These are phyloP conservation scores for Artibeus jamaicensis DNA, from an alignment of 2,797 vertebrate species.

Conservation along the genomic window DNA sequence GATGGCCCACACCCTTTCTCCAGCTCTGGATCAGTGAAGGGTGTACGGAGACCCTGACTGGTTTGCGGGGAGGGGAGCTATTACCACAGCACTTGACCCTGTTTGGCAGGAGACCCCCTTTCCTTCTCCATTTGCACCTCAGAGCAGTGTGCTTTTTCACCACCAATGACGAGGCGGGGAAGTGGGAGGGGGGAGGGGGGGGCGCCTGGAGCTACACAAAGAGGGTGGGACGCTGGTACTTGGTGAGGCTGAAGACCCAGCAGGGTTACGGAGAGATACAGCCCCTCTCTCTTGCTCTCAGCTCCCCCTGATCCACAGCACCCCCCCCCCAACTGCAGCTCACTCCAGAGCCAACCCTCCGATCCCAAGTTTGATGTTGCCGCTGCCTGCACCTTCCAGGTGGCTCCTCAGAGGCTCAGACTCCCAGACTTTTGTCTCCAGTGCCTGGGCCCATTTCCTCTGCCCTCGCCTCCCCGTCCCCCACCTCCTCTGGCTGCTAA, in stretches of 20 bases:
- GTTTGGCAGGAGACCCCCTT: neutral
- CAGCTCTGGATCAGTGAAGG: neutral
- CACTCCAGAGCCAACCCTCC: conserved; percentile 48
- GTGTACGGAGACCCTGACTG: neutral
- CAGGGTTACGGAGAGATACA: neutral
- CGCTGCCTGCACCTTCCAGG: conserved; percentile 76
- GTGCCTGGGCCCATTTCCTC: conserved; percentile 69
- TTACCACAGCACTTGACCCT: neutral
- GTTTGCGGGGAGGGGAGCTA: neutral
- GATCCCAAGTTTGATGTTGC: conserved; percentile 71
- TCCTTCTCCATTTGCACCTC: neutral
- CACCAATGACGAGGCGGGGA: neutral
- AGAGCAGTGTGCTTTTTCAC: neutral
- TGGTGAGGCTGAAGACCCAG: neutral
- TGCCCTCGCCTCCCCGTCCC: conserved; percentile 64
- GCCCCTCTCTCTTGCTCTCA: neutral
- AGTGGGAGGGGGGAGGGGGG: fast-evolving
- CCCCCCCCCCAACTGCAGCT: neutral
- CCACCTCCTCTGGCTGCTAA: conserved; percentile 68
- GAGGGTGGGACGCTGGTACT: neutral
- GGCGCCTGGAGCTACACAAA: neutral
- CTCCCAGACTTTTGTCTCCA: conserved; percentile 77
- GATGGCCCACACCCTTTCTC: neutral
- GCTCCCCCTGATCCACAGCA: neutral
- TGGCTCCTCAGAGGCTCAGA: conserved; percentile 79